These are phyloP conservation scores for Lucinisca nassula DNA, from an alignment of 2,888 invertebrate genomes.

Conservation along the genomic window DNA sequence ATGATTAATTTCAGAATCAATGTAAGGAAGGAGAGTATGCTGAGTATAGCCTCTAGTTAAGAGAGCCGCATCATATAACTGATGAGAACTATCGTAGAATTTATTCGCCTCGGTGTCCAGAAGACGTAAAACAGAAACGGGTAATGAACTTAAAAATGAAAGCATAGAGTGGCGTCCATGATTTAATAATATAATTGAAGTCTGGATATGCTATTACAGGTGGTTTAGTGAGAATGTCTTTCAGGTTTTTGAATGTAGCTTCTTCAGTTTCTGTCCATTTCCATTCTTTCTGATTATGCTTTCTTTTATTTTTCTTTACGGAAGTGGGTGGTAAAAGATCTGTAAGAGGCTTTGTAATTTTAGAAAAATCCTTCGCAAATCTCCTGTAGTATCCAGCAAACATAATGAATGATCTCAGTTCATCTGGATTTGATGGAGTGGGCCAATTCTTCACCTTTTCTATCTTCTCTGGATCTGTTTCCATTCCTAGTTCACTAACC, in stretches of 20 bases:
- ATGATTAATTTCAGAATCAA: too few relatives aligned
- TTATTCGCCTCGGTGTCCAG: too few relatives aligned
- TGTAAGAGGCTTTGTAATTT: slow-evolving; percentile 49
- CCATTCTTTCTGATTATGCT: not conserved
- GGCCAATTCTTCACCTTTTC: not conserved
- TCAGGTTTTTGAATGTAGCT: slow-evolving; percentile 25
- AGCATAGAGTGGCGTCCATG: too few relatives aligned
- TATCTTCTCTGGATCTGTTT: slow-evolving; percentile 61
- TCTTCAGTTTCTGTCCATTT: slow-evolving; percentile 31
- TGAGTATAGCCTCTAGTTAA: too few relatives aligned
- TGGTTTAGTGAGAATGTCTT: slow-evolving; percentile 25
- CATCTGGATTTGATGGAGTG: not conserved
- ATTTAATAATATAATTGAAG: too few relatives aligned
- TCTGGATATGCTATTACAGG: slow-evolving; percentile 46
- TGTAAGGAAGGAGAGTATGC: too few relatives aligned
- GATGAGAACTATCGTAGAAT: too few relatives aligned
- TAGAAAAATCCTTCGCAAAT: slow-evolving; percentile 52
- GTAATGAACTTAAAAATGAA: too few relatives aligned
- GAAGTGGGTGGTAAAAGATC: slow-evolving; percentile 34
- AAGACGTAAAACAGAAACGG: too few relatives aligned
- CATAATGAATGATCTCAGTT: not conserved
- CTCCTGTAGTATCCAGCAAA: not conserved
- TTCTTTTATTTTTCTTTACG: not conserved
- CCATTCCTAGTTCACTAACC: slow-evolving; percentile 49
- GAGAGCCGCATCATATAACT: too few relatives aligned